A percentile compares a stretch with the other conserved stretches of the same genome.
phyloP scores from a whole-genome alignment of 2,888 invertebrate species.

The Aphidoletes aphidimyza region DNA sequence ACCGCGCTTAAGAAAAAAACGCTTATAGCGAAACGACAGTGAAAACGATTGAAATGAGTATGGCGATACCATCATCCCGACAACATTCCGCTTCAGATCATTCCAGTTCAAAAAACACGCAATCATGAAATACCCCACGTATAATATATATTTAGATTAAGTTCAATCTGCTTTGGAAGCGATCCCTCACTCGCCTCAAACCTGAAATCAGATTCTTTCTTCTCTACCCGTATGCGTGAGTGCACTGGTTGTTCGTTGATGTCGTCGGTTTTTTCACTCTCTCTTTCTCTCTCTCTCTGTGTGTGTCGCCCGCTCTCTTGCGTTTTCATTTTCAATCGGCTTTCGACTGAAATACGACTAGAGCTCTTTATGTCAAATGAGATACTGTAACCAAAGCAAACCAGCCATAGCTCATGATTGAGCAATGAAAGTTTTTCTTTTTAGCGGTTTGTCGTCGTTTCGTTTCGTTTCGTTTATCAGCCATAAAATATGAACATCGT shows the following conservation, averaged over 20 bases:
- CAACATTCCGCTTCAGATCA: neutral
- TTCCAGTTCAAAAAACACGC: neutral
- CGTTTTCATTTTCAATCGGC: too few species aligned
- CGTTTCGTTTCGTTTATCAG: neutral
- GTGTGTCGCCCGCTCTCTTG: neutral
- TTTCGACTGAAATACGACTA: neutral
- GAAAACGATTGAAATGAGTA: neutral
- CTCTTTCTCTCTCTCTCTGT: neutral
- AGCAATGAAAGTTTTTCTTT: neutral
- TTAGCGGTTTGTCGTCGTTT: neutral
- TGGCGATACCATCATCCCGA: slow-evolving; percentile 1
- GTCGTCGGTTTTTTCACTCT: too few species aligned
- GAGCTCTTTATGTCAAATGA: too few species aligned
- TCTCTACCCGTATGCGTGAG: neutral
- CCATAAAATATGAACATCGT: slow-evolving; percentile 15
- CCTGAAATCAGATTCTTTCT: neutral
- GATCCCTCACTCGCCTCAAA: neutral
- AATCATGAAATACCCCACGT: neutral
- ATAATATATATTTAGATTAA: neutral
- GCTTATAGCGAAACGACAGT: neutral
- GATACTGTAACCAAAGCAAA: too few species aligned
- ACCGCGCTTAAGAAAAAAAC: neutral
- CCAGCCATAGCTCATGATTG: neutral
- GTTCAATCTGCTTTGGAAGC: neutral
- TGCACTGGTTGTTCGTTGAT: too few species aligned